These are phyloP conservation scores for Thera obeliscata DNA, from an alignment of 2,888 invertebrate species.

Conservation along the genomic window DNA sequence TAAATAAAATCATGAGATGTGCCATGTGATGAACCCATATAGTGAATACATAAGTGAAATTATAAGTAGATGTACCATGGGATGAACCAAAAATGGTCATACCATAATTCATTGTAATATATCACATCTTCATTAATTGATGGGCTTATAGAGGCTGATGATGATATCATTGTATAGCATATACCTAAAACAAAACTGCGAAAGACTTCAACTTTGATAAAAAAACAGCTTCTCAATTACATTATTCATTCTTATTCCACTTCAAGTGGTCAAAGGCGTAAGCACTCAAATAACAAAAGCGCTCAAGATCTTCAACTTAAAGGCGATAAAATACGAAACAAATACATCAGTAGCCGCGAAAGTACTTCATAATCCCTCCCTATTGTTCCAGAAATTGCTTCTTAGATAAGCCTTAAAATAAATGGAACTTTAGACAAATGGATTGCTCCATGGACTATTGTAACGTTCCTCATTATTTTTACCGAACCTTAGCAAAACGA, in stretches of 20 bases:
- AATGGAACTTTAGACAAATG: conserved; percentile 34
- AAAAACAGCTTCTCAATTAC: background rate
- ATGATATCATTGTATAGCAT: too few species aligned
- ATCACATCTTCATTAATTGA: too few species aligned
- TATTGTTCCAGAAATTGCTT: conserved; percentile 60
- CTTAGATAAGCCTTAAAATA: conserved; percentile 62
- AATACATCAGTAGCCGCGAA: conserved; percentile 53
- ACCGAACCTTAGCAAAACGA: background rate
- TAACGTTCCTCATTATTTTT: background rate
- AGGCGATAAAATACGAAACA: conserved; percentile 36
- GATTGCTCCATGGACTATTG: conserved; percentile 7
- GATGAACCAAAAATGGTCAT: too few species aligned
- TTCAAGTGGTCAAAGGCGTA: conserved; percentile 15
- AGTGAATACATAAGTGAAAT: too few species aligned
- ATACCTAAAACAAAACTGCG: too few species aligned
- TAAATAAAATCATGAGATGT: too few species aligned
- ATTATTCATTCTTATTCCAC: background rate
- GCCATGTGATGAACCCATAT: too few species aligned
- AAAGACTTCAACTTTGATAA: too few species aligned
- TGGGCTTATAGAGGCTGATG: too few species aligned
- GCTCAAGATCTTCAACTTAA: conserved; percentile 35
- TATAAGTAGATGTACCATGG: too few species aligned
- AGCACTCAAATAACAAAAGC: conserved; percentile 29
- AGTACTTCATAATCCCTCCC: conserved; percentile 52
- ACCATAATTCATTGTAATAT: too few species aligned